These are phyloP conservation scores for Magallana ariakensis DNA, from an alignment of 1,140 invertebrate species.

Conservation along the genomic window DNA sequence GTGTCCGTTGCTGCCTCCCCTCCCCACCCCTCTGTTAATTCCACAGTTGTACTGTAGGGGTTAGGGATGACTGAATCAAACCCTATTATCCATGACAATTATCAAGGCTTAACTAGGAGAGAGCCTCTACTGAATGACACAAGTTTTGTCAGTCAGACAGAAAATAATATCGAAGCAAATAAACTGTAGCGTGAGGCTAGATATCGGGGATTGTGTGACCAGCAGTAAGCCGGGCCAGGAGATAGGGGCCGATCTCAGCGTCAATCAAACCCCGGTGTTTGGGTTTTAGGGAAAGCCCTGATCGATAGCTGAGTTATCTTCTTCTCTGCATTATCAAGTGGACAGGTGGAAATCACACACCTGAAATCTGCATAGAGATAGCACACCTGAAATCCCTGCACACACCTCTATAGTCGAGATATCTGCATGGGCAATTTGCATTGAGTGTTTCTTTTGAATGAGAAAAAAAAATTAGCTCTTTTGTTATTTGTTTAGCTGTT, in stretches of 20 bases:
- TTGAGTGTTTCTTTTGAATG: too few relatives aligned
- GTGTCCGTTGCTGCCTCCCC: too few relatives aligned
- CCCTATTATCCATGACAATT: not conserved
- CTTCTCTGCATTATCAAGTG: not conserved
- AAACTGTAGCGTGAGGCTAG: not conserved
- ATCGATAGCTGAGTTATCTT: constrained; percentile 2
- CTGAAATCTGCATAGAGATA: not conserved
- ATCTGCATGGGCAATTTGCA: too few relatives aligned
- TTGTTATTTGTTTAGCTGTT: too few relatives aligned
- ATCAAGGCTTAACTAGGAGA: not conserved
- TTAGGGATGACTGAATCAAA: not conserved
- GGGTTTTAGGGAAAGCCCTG: not conserved
- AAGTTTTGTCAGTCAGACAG: constrained; percentile 11
- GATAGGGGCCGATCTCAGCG: not conserved
- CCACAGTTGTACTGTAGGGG: not conserved
- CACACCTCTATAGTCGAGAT: too few relatives aligned
- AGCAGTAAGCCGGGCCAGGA: not conserved
- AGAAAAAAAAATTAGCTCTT: too few relatives aligned
- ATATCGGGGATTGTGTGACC: not conserved
- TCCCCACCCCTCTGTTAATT: not conserved
- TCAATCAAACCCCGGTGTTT: not conserved
- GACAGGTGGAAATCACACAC: not conserved
- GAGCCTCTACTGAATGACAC: not conserved
- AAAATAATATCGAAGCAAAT: constrained; percentile 29
- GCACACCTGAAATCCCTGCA: too few relatives aligned